Evolutionary conservation across 1,140 invertebrate species (phyloP), one percentile per base, ranked within the genome.

Genomic region (Drosophila takahashii): DNA sequence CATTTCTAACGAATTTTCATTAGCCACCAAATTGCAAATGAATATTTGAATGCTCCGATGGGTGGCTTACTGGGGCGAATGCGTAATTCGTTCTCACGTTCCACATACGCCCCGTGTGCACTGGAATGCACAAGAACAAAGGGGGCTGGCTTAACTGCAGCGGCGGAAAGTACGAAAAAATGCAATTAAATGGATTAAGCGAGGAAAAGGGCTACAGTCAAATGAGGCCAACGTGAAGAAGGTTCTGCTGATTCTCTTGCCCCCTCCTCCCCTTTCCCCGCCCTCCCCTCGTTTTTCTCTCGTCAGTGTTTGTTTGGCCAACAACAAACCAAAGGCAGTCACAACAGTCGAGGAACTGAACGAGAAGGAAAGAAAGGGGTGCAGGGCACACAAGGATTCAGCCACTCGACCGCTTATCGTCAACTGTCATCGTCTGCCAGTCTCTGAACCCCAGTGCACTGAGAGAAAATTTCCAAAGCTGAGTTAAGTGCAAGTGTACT

Each of bases 111-210:
- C 16, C 27, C 39, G 26, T 37, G 29, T 26, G 42, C 73, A 62
- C 65, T 54, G 61, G 69, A 74, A 79, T 79, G 42, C 58, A 60
- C 64, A 47, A 65, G 51, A 67, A 59, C 71, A 77, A 77, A 65
- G 15, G 15, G n/a, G 13, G 34, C 26, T 27, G 37, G 57, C 61
- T 79, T 72, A 74, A 64, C 36, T 44, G 64, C 60, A 16, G 42
- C 62, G 29, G 13, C 34, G 61, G 53, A 57, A 57, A 34, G n/a
- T 22, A 45, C 32, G 22, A 22, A 61, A 67, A 83, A 84, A 70
- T 74, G 77, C 83, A 87, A 79, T 89, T 83, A 76, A 79, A 84
- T 79, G 67, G 59, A 79, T 87, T 83, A 83, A 89, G 72, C 53
- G 50, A 60, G 56, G 32, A 16, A 29, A 18, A 75, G 15, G 51